Base-by-base conservation (phyloP, 2,888 invertebrate genomes). In the Gerris lacustris region DNA sequence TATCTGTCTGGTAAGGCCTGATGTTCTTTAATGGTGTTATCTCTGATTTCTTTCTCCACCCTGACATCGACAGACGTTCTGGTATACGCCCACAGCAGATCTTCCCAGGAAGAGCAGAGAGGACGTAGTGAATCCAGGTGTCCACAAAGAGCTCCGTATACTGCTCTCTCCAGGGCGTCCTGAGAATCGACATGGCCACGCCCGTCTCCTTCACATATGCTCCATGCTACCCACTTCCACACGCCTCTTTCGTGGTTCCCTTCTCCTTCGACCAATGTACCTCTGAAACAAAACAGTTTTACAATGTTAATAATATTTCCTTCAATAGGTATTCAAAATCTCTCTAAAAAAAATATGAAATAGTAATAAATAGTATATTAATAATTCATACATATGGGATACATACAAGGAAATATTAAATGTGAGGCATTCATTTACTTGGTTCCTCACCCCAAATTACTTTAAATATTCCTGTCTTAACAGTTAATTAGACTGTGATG, bases 61-160 rank as follows among this genome's bases (percentile, higher is more conserved):
- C 89, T 84, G 15, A 89, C 86, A 79, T 96, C 95, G 72, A 95
- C 88, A 79, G 92, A 86, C 0, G 88, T 86, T 78, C 87, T 87
- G 74, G 93, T 83, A 79, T 93, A 89, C 1, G 93, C 91, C 96
- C 96, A 97, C 44, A 96, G 82, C 73, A 89, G 82, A 80, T 97
- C 96, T 77, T 92, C 88, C 96, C 96, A 97, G 44, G 86, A 87
- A n/a, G 83, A 83, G 73, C 92, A 89, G 11, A 89, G 87, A 0
- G 88, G 84, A 63, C 95, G 80, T n/a, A 95, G 80, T 6, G 90
- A 86, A 45, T 86, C 83, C 63, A 96, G 81, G 79, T 94, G 88
- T 0, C 96, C 96, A 81, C 94, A 92, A 67, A 94, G 85, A 68
- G 88, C 85, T 4, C 88, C 93, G 15, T 55, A 55, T 55, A 55